Base-by-base conservation (phyloP, 2,888 invertebrate species). In the Rhimphoctona megacephalus region DNA sequence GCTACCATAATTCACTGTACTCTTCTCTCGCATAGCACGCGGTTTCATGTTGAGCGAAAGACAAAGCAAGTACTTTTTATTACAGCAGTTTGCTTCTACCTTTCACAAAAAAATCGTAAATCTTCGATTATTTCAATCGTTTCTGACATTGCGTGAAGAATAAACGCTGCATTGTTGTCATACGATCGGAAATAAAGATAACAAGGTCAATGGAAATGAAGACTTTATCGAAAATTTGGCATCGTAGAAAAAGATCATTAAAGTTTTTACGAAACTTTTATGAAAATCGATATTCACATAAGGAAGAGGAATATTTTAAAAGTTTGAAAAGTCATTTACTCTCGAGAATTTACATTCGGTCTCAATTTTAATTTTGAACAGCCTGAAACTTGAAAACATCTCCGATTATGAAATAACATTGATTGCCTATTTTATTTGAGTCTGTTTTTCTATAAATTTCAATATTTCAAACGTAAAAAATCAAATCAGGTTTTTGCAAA, bases 81-180 rank as follows among this genome's bases (percentile, higher is more conserved):
- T 61, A 30, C 17, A 30, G 4, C 61, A 54, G 72, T 72, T 72
- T 39, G 39, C 25, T 73, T 54, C 61, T 52, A 61, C 57, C 72
- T 79, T 67, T 79, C 64, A 57, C 54, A 67, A 83, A 66, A 67
- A n/a, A 57, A 11, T n/a, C 72, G 57, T 78, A 79, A 83, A 73
- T 83, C 67, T 73, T 73, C 46, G 57, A 30, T 79, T 46, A 39
- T 79, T 74, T 74, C 74, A 52, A 57, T 25, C 22, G 74, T 25
- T 30, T 70, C 9, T 25, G 36, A 70, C 14, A 46, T 25, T 46
- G n/a, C 39, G n/a, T 25, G 25, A 46, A 17, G 46, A 22, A 70
- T 25, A 43, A 70, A 70, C 46, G 39, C 70, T 8, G 17, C 1
- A 54, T n/a, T 49, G 70, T 70, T n/a, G 17, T 19, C 33, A 8